phyloP scores from a whole-genome alignment of 2,113 vertebrate species.

The Bos indicus region DNA sequence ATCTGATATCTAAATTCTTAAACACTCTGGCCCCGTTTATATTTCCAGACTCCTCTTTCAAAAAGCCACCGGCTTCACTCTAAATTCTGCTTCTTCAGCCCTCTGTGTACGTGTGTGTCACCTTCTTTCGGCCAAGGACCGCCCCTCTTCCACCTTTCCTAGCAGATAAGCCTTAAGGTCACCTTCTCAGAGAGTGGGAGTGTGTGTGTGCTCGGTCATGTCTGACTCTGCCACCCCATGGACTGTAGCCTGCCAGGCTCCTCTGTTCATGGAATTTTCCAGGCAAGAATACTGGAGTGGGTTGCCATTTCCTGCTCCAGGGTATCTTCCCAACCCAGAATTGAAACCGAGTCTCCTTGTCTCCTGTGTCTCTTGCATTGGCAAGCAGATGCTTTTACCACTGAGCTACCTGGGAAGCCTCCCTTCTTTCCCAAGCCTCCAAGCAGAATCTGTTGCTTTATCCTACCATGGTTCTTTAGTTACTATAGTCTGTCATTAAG shows the following conservation, averaged over 20 bases:
- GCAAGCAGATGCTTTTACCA: neutral
- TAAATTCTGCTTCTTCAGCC: neutral
- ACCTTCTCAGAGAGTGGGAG: neutral
- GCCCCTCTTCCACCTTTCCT: neutral
- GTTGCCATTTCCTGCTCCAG: neutral
- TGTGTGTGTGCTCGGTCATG: neutral
- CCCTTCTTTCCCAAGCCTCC: neutral
- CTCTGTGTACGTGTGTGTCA: neutral
- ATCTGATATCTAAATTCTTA: neutral
- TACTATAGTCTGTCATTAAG: neutral
- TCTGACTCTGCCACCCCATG: neutral
- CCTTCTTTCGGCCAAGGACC: neutral
- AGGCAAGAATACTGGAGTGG: neutral
- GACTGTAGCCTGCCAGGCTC: neutral
- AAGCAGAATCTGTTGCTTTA: neutral
- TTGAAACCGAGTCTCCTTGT: neutral
- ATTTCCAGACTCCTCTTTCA: neutral
- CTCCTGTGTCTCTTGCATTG: neutral
- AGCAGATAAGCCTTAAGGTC: neutral
- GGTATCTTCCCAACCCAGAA: neutral
- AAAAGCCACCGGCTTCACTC: neutral
- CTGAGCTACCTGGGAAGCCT: neutral
- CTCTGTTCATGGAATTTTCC: neutral
- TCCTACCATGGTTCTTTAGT: neutral
- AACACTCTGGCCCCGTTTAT: neutral